phyloP scores from a whole-genome alignment of 2,888 invertebrate genomes.

The Andrena flavipes region DNA sequence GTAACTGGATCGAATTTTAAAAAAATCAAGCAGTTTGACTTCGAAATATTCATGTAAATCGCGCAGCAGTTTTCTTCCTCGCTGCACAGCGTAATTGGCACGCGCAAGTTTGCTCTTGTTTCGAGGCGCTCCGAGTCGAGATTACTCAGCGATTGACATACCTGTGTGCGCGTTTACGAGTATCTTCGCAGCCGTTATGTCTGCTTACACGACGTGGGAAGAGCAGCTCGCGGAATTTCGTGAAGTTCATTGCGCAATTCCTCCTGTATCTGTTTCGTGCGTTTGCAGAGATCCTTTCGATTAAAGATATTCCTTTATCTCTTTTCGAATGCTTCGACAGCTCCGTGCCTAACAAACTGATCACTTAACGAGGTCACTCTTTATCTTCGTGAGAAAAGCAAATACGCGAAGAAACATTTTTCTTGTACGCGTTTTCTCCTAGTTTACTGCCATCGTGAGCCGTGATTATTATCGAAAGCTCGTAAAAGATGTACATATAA shows the following conservation, averaged over 20 bases:
- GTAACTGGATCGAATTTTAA: too few species aligned
- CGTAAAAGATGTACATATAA: constrained; percentile 35
- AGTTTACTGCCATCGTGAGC: constrained; percentile 12
- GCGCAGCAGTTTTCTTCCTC: too few species aligned
- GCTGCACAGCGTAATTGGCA: not conserved
- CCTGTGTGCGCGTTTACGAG: not conserved
- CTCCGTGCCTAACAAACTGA: not conserved
- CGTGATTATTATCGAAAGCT: not conserved
- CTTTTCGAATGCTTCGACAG: not conserved
- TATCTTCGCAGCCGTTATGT: not conserved
- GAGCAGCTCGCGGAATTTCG: not conserved
- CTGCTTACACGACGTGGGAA: not conserved
- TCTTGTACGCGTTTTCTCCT: not conserved
- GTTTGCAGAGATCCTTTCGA: not conserved
- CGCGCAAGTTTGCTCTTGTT: not conserved
- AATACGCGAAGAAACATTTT: not conserved
- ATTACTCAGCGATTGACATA: not conserved
- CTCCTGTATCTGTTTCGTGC: not conserved
- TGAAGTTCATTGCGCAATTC: not conserved
- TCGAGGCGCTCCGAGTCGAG: not conserved
- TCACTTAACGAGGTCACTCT: not conserved
- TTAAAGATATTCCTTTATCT: not conserved
- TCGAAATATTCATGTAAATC: not conserved
- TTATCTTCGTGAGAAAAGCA: constrained; percentile 28
- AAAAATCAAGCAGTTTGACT: too few species aligned